Percentiles rank a stretch among this genome's conserved stretches.
Conservation (phyloP, 2,113 vertebrate genomes). For the Cyphomyrus discorhynchus region DNA sequence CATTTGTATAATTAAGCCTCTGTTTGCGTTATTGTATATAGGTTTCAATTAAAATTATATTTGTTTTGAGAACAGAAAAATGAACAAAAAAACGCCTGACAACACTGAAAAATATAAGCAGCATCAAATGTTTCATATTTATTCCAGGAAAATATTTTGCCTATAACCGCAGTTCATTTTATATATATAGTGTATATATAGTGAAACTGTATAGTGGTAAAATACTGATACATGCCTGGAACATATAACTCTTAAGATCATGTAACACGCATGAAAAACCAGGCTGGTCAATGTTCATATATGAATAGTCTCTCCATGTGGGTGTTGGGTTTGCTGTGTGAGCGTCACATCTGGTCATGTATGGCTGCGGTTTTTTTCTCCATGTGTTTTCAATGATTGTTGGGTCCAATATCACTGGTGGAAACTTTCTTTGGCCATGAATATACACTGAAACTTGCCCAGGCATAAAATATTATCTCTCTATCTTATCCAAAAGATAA, state of each 20-base stretch:
- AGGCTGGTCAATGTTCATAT: background rate
- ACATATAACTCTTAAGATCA: background rate
- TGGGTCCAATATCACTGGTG: background rate
- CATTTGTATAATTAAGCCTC: constrained; percentile 36
- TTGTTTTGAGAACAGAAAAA: constrained; percentile 15
- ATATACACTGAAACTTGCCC: background rate
- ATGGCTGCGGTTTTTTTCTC: background rate
- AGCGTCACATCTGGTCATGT: background rate
- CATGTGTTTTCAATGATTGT: background rate
- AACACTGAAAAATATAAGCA: background rate
- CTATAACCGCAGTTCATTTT: background rate
- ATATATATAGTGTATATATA: background rate
- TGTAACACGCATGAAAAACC: background rate
- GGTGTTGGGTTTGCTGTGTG: background rate
- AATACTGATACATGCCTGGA: background rate
- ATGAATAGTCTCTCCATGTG: background rate
- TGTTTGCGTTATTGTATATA: constrained; percentile 26
- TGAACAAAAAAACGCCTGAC: background rate
- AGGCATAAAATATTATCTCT: background rate
- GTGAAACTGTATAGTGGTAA: background rate
- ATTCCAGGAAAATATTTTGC: background rate
- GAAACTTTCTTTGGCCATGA: background rate
- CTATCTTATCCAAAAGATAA: background rate
- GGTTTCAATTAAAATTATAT: constrained; percentile 36
- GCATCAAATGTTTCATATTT: background rate